Conservation (phyloP, 2,888 invertebrate genomes). For the Synanthedon andrenaeformis region DNA sequence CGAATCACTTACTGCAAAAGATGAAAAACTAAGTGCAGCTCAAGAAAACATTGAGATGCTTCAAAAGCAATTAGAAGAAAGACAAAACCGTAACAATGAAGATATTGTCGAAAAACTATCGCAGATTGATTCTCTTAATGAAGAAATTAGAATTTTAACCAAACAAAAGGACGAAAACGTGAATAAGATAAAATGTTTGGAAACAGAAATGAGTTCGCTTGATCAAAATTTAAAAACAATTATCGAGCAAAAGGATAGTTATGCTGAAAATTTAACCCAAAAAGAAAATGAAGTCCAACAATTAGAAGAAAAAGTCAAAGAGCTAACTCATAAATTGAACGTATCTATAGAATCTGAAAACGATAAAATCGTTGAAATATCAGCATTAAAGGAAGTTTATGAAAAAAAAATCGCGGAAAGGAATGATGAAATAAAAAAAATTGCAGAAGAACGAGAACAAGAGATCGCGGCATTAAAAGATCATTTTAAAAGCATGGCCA, state of each 20-base stretch:
- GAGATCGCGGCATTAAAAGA: constrained; percentile 46
- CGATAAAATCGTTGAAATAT: constrained; percentile 20
- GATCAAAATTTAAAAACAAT: constrained; percentile 14
- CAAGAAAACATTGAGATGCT: constrained; percentile 23
- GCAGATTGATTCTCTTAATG: constrained; percentile 21
- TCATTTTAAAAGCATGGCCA: constrained; percentile 43
- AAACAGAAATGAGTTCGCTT: constrained; percentile 16
- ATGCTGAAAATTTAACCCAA: constrained; percentile 11
- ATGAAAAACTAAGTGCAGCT: constrained; percentile 31
- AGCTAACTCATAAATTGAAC: constrained; percentile 4
- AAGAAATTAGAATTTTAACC: constrained; percentile 20
- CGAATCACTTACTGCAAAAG: constrained; percentile 24
- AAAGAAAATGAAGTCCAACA: constrained; percentile 15
- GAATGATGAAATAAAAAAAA: constrained; percentile 17
- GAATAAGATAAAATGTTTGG: constrained; percentile 11
- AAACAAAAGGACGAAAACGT: constrained; percentile 13
- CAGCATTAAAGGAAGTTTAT: constrained; percentile 18
- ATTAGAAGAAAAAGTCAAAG: constrained; percentile 13
- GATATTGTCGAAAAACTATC: constrained; percentile 16
- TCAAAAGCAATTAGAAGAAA: constrained; percentile 22
- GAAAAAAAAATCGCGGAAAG: constrained; percentile 15
- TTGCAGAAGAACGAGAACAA: constrained; percentile 36
- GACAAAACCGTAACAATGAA: constrained; percentile 19
- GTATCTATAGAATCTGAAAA: constrained; percentile 19
- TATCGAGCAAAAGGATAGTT: constrained; percentile 12